These are phyloP conservation scores for Labroides dimidiatus DNA, from an alignment of 2,797 vertebrate genomes.

Conservation along the genomic window DNA sequence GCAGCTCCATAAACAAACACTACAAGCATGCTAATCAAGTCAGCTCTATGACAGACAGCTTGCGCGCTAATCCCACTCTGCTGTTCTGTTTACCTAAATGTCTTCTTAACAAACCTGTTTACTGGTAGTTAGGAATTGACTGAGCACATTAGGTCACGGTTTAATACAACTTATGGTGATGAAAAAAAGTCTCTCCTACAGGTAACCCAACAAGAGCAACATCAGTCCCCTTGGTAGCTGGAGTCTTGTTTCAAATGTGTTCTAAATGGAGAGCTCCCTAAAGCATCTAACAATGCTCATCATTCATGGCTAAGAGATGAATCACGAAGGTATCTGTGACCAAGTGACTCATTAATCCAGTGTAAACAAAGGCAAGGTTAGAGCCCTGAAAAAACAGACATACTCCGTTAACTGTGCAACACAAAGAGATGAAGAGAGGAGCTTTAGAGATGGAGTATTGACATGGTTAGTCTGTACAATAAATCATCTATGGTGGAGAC, in stretches of 20 bases:
- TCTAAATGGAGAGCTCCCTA: constrained; percentile 1
- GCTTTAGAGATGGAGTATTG: background rate
- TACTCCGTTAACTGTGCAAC: background rate
- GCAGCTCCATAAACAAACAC: constrained; percentile 35
- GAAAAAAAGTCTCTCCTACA: background rate
- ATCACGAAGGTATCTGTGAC: constrained; percentile 43
- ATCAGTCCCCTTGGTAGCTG: background rate
- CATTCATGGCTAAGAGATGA: constrained; percentile 54
- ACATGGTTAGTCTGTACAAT: too few species aligned
- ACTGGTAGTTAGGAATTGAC: background rate
- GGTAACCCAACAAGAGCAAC: background rate
- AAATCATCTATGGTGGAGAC: too few species aligned
- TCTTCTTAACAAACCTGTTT: background rate
- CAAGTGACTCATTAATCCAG: constrained; percentile 67
- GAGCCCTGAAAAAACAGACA: constrained; percentile 20
- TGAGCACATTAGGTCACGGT: background rate
- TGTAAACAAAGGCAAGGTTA: constrained; percentile 52
- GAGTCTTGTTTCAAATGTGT: constrained; percentile 5
- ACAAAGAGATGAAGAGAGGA: background rate
- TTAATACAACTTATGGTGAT: background rate
- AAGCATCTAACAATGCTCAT: constrained; percentile 26
- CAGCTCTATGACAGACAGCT: constrained; percentile 10
- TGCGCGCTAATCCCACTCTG: constrained; percentile 8
- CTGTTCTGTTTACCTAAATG: constrained; percentile 8
- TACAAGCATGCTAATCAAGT: constrained; percentile 37